These are phyloP conservation scores for Monomorium pharaonis DNA, from an alignment of 1,140 invertebrate species.

Conservation along the genomic window DNA sequence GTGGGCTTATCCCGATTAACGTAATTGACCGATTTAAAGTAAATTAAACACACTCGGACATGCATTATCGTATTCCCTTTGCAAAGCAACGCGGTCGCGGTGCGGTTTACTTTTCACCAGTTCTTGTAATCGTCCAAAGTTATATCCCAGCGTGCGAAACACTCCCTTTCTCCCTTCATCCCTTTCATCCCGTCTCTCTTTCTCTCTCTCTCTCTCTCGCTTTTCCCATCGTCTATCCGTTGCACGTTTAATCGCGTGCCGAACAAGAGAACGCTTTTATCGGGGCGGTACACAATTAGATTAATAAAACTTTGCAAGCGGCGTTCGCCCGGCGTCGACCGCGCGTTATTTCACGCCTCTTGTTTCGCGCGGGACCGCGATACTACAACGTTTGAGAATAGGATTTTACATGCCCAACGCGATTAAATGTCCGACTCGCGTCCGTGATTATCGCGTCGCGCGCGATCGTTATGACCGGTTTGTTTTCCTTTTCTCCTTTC, in stretches of 20 bases:
- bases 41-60: background rate
- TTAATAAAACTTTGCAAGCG: conserved; percentile 58
- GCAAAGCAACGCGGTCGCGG: background rate
- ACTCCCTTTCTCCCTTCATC: background rate
- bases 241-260: conserved; percentile 26
- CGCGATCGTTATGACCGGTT: conserved; percentile 4
- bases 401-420: conserved; percentile 21
- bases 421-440: conserved; percentile 2
- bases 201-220: background rate
- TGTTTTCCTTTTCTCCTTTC: conserved; percentile 23
- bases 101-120: background rate
- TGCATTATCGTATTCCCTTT: background rate
- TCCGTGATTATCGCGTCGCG: conserved; percentile 29
- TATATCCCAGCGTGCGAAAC: background rate
- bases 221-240: background rate
- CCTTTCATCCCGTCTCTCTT: background rate
- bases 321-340: conserved; percentile 1
- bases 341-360: conserved; percentile 38
- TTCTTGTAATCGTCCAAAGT: conserved; percentile 23
- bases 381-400: conserved; percentile 23
- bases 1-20: conserved; percentile 24
- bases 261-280: conserved; percentile 44
- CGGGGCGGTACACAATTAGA: conserved; percentile 48
- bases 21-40: conserved; percentile 17
- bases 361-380: conserved; percentile 14